Base-by-base conservation (phyloP, 2,888 invertebrate species). In the Rhorus exstirpatorius region DNA sequence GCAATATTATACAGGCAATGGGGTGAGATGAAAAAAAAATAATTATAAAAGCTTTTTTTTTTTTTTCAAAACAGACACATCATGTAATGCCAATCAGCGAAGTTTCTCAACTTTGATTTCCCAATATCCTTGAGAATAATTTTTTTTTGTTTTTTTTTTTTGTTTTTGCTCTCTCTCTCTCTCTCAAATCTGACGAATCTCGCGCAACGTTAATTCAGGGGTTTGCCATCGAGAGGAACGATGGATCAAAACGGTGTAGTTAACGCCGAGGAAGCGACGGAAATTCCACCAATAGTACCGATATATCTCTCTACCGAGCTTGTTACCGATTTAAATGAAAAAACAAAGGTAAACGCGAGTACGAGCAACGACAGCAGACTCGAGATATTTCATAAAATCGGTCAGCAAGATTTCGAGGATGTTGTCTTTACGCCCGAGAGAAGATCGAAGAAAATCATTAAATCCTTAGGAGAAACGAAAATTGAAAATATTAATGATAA, bases 191-290 rank as follows among this genome's bases (percentile, higher is more conserved):
- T n/a, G n/a, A n/a, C n/a, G n/a, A n/a, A n/a, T n/a, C n/a, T n/a
- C n/a, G n/a, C n/a, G n/a, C n/a, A n/a, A n/a, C n/a, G 31, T 31
- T 31, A 2, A 31, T 31, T 31, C 83, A 90, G 90, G 31, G 84
- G 87, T 24, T 79, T 89, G 24, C 88, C 92, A 46, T 81, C 88
- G 10, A 74, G 84, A 3, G 93, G 93, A 49, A 93, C 93, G 0
- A 60, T 85, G 10, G 94, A 94, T 83, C 93, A 92, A 3, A 93
- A 93, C 1, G 90, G 93, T 1, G 87, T 95, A 12, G 93, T 94
- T 10, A 95, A 94, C 87, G 97, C 96, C 0, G 97, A 97, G 89
- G 97, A 97, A 91, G 97, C 97, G 83, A 94, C 95, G 88, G 97
- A 97, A 92, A 90, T 96, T 61, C 96, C 96, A 1, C 95, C 96